These are phyloP conservation scores for Electrophaes corylata DNA, from an alignment of 2,888 invertebrate species.

Conservation along the genomic window DNA sequence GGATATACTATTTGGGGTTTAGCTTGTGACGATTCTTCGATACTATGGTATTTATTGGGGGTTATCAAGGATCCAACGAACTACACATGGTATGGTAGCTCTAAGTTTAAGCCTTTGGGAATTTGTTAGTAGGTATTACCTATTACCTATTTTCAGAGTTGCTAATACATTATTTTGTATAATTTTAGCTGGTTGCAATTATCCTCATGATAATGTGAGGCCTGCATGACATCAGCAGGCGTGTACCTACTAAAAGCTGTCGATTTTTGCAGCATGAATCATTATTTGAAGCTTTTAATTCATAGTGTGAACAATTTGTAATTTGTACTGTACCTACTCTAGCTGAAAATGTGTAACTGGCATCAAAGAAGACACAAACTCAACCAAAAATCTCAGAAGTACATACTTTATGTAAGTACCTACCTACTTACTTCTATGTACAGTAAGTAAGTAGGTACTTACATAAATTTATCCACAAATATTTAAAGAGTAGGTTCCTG, in stretches of 20 bases:
- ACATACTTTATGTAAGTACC: background rate
- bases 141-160: background rate
- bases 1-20: background rate
- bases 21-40: background rate
- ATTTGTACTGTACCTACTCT: background rate
- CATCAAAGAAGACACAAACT: background rate
- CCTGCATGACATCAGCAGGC: conserved; percentile 76
- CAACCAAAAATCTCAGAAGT: background rate
- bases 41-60: background rate
- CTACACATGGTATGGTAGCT: background rate
- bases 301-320: too few species aligned
- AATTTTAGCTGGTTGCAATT: conserved; percentile 37
- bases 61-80: background rate
- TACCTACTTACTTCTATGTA: too few species aligned
- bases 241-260: conserved; percentile 36
- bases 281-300: conserved; percentile 38
- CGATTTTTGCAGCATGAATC: conserved; percentile 58
- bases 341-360: background rate
- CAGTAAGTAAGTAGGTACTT: too few species aligned
- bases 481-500: too few species aligned
- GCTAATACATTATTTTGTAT: background rate
- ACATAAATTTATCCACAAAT: too few species aligned
- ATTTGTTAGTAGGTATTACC: background rate
- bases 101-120: background rate
- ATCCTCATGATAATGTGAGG: conserved; percentile 39